phyloP scores from a whole-genome alignment of 2,888 invertebrate genomes.

The Deilephila porcellus region DNA sequence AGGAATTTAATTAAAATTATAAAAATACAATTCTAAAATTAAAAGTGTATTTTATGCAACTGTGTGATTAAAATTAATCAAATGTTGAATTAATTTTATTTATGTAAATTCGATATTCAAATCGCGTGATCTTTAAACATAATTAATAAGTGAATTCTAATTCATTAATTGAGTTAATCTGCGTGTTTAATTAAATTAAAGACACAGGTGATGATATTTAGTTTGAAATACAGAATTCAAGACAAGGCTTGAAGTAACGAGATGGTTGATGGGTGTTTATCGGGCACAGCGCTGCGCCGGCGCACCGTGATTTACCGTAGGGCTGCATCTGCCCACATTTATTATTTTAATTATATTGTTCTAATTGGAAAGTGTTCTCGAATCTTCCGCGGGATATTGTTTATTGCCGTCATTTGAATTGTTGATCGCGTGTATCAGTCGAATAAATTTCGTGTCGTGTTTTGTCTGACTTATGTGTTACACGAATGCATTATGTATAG shows the following conservation, averaged over 20 bases:
- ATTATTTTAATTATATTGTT: slow-evolving; percentile 23
- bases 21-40: background rate
- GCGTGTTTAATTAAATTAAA: background rate
- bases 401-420: slow-evolving; percentile 12
- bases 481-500: background rate
- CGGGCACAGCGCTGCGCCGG: slow-evolving; percentile 37
- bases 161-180: too few species aligned
- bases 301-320: slow-evolving; percentile 32
- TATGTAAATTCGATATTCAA: too few species aligned
- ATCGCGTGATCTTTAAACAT: too few species aligned
- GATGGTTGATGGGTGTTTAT: slow-evolving; percentile 45
- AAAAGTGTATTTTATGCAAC: background rate
- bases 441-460: background rate
- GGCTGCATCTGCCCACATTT: slow-evolving; percentile 30
- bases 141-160: background rate
- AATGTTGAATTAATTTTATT: too few species aligned
- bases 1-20: background rate
- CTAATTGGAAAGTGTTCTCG: slow-evolving; percentile 21
- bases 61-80: background rate
- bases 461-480: background rate
- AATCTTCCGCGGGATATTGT: slow-evolving; percentile 10
- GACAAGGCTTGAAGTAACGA: slow-evolving; percentile 11
- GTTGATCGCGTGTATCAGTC: background rate
- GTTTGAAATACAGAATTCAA: background rate
- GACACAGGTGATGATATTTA: background rate